Conservation (phyloP, 2,888 invertebrate species). For the Andrena fulva region DNA sequence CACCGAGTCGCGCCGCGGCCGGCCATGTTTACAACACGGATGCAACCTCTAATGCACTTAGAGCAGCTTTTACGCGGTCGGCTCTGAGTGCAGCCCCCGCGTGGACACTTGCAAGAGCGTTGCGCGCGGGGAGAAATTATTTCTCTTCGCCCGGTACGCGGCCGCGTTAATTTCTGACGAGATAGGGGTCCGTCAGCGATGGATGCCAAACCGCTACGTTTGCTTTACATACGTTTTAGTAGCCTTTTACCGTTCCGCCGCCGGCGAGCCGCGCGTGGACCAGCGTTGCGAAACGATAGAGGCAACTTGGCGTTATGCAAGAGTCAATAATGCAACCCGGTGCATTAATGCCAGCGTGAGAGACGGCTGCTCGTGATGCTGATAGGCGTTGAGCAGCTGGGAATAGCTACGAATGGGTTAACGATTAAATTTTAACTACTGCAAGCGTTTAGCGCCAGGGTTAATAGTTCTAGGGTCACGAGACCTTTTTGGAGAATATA, state of each 20-base stretch:
- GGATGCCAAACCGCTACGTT: not conserved
- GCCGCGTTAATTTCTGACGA: constrained; percentile 34
- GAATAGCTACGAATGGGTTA: not conserved
- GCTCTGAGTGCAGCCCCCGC: constrained; percentile 27
- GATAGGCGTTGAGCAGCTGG: not conserved
- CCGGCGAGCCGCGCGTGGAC: not conserved
- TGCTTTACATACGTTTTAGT: not conserved
- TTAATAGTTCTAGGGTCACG: too few species aligned
- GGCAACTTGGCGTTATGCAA: not conserved
- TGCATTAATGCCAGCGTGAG: not conserved
- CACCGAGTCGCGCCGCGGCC: constrained; percentile 2
- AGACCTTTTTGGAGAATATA: too few species aligned
- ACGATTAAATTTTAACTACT: too few species aligned
- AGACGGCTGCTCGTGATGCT: too few species aligned
- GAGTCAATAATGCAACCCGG: constrained; percentile 1
- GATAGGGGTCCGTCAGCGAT: not conserved
- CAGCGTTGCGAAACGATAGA: not conserved
- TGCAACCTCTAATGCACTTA: constrained; percentile 60
- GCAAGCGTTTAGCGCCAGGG: too few species aligned
- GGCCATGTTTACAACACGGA: constrained; percentile 59
- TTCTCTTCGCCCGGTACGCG: constrained; percentile 29
- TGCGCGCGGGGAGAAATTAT: constrained; percentile 41
- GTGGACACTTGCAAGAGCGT: constrained; percentile 26
- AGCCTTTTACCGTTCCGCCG: not conserved
- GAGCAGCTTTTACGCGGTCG: constrained; percentile 57